Evolutionary conservation across 2,888 invertebrate species (phyloP).

Genomic region (Caenorhabditis zanzibari): DNA sequence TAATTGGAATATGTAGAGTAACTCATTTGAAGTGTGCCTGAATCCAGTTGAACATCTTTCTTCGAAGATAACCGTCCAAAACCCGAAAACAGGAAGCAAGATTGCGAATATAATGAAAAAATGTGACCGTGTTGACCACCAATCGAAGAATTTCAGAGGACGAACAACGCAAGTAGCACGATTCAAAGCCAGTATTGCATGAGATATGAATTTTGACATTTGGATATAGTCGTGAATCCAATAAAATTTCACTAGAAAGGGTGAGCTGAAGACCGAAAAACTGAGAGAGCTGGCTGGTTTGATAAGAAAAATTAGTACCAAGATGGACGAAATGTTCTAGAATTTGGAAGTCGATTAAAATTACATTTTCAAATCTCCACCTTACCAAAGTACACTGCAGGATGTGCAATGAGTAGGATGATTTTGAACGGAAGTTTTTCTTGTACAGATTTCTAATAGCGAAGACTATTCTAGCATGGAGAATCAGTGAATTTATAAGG

Average conservation of each 20-base stretch:
- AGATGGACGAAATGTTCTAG: background rate
- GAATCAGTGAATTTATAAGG: background rate
- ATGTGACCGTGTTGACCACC: background rate
- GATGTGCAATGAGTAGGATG: conserved; percentile 24
- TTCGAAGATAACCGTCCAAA: conserved; percentile 6
- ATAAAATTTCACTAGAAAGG: conserved; percentile 11
- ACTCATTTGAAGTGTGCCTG: background rate
- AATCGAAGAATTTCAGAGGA: conserved; percentile 8
- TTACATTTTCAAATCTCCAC: background rate
- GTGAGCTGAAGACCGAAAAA: background rate
- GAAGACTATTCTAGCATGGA: background rate
- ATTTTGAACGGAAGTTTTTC: background rate
- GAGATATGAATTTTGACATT: conserved; percentile 19
- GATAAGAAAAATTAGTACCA: background rate
- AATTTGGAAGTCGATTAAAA: background rate
- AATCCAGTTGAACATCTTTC: background rate
- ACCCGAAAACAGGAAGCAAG: background rate
- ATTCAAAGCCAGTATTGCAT: conserved; percentile 14
- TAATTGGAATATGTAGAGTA: background rate
- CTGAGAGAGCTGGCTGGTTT: background rate
- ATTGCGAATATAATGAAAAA: background rate
- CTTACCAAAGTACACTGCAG: conserved; percentile 17
- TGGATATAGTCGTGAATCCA: conserved; percentile 35
- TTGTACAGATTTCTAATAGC: background rate
- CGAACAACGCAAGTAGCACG: conserved; percentile 4